A percentile compares a stretch with the other conserved stretches of the same genome.
Evolutionary conservation across 2,113 vertebrate genomes (phyloP).

Genomic region (Mustela nigripes): DNA sequence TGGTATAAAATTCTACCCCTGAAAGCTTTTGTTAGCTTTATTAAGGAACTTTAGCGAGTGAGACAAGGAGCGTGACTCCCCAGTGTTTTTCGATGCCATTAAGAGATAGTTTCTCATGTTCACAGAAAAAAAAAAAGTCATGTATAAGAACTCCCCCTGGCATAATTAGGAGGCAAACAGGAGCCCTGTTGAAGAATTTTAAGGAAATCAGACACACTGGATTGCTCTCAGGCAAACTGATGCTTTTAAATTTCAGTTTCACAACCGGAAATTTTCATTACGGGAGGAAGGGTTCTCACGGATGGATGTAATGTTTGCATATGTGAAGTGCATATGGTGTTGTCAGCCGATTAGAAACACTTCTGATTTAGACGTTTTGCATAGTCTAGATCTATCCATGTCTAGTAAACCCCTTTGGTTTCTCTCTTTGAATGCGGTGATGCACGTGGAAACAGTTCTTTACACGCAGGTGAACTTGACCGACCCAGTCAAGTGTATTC

Average conservation of each 20-base stretch:
- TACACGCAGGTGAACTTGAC: constrained; percentile 37
- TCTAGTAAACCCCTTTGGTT: constrained; percentile 53
- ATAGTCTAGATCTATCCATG: not conserved
- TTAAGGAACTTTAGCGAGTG: constrained; percentile 57
- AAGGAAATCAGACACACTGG: not conserved
- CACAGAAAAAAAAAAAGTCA: not conserved
- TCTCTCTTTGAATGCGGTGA: constrained; percentile 33
- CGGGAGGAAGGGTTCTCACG: not conserved
- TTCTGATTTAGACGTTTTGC: constrained; percentile 54
- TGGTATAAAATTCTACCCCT: constrained; percentile 37
- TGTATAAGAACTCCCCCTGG: not conserved
- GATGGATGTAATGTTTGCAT: not conserved
- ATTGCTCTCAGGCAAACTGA: constrained; percentile 23
- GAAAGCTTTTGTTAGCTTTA: constrained; percentile 69
- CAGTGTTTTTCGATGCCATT: constrained; percentile 50
- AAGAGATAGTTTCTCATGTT: constrained; percentile 41
- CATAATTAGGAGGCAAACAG: not conserved
- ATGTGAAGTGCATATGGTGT: not conserved
- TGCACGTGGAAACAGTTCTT: constrained; percentile 23
- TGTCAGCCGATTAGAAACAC: constrained; percentile 31
- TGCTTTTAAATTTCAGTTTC: constrained; percentile 29
- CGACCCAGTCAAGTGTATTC: constrained; percentile 9
- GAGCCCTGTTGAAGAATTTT: constrained; percentile 11
- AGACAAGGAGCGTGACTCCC: constrained; percentile 47
- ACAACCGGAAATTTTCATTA: constrained; percentile 31